Evolutionary conservation across 2,888 invertebrate genomes (phyloP), one percentile per base, ranked within the genome.

Genomic region (Crepidodera aurea): DNA sequence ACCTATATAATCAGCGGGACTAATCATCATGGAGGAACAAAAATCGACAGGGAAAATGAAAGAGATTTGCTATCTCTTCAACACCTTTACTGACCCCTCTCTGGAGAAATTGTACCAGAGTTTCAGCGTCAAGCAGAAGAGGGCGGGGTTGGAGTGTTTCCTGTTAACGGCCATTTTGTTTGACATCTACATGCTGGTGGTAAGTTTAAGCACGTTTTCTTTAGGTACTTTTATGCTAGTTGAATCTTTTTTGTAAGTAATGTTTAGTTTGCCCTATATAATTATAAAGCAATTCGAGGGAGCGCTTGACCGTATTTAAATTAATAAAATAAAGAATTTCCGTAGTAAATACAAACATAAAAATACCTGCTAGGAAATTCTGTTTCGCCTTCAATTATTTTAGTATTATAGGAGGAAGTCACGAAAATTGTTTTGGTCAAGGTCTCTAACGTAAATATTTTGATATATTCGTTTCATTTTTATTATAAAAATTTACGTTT

Each of bases 61-160:
- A 62, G 70, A 72, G 51, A 67, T 67, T 22, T 75, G 75, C 56
- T 74, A 68, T 34, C 48, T 76, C 27, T 76, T 77, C 62, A 79
- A 83, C 54, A 83, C 84, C 42, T 88, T 88, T 77, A 82, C 86
- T 29, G 88, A 87, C 73, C 82, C 85, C 6, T 85, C 88, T 51
- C 82, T 90, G 67, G 90, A 91, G 75, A 85, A 85, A 72, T 83
- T 91, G 3, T 91, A 90, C 77, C 88, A 88, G 69, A 87, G 87
- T 65, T 91, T 90, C 78, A 88, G 88, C 72, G 84, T 88, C 44
- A 88, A 90, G 73, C 90, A 90, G 77, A 87, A 90, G 72, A 84
- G 90, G 48, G 86, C 87, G 46, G 90, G 90, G 27, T 81, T 91
- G 40, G 86, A 87, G 76, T 88, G 89, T 79, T 90, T 90, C 78